phyloP scores from a whole-genome alignment of 2,888 invertebrate genomes.

The Apamea anceps region DNA sequence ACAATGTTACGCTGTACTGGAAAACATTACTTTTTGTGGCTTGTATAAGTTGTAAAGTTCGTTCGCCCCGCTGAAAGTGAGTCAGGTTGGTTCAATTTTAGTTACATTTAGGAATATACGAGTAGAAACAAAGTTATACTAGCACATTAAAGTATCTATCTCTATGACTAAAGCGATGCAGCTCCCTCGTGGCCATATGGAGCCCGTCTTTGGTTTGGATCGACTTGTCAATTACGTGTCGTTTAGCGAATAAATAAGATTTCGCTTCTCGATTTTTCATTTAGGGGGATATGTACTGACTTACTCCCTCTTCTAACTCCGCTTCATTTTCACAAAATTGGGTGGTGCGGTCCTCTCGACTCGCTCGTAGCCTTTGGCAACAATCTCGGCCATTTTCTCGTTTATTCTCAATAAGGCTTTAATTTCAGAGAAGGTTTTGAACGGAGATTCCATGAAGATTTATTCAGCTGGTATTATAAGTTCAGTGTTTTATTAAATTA shows the following conservation, averaged over 20 bases:
- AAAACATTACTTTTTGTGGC: conserved; percentile 52
- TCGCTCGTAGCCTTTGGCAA: conserved; percentile 66
- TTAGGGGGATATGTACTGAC: conserved; percentile 47
- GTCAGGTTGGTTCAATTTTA: conserved; percentile 49
- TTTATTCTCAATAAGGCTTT: conserved; percentile 68
- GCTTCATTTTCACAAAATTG: conserved; percentile 67
- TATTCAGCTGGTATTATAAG: conserved; percentile 46
- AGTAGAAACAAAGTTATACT: conserved; percentile 42
- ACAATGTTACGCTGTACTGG: conserved; percentile 37
- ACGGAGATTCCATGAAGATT: conserved; percentile 52
- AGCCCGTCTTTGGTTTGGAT: conserved; percentile 42
- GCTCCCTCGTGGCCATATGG: conserved; percentile 45
- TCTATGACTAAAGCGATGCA: conserved; percentile 46
- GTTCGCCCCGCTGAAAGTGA: conserved; percentile 48
- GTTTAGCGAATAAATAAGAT: conserved; percentile 58
- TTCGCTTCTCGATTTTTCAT: conserved; percentile 42
- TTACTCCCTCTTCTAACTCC: conserved; percentile 36
- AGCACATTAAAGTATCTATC: conserved; percentile 51
- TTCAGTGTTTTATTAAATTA: conserved; percentile 28
- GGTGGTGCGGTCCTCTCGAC: conserved; percentile 61
- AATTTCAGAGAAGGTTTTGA: conserved; percentile 61
- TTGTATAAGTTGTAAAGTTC: conserved; percentile 39
- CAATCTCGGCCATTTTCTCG: conserved; percentile 67
- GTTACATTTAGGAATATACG: conserved; percentile 46
- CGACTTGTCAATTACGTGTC: conserved; percentile 58